Evolutionary conservation across 2,888 invertebrate species (phyloP).

Genomic region (Clitarchus hookeri): DNA sequence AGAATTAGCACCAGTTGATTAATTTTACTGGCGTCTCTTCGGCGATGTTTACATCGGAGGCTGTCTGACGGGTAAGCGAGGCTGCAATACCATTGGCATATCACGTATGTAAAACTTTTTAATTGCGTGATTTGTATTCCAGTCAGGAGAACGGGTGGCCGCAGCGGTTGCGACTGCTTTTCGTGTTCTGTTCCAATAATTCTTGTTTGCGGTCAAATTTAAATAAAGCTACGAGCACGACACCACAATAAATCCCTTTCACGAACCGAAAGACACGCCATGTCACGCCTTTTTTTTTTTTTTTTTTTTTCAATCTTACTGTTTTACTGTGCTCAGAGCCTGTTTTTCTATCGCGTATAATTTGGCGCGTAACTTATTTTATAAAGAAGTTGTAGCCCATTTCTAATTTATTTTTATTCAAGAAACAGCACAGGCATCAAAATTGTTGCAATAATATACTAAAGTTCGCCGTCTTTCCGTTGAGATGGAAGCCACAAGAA

Average conservation of each 20-base stretch:
- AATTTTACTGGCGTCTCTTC: too few species aligned
- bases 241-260: not conserved
- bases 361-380: too few species aligned
- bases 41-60: not conserved
- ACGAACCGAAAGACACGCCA: not conserved
- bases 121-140: slow-evolving; percentile 3
- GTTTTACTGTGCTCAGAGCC: not conserved
- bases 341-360: too few species aligned
- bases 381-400: too few species aligned
- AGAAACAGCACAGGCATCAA: too few species aligned
- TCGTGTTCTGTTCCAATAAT: not conserved
- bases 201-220: slow-evolving; percentile 7
- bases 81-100: not conserved
- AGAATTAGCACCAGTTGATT: too few species aligned
- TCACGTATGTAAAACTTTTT: slow-evolving; percentile 7
- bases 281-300: not conserved
- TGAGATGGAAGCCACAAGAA: too few species aligned
- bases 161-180: not conserved
- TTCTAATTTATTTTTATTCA: too few species aligned
- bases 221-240: slow-evolving; percentile 14
- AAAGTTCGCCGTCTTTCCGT: too few species aligned
- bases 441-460: too few species aligned
- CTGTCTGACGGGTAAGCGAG: not conserved
- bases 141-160: not conserved
- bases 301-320: not conserved